Base-by-base conservation (phyloP, 2,888 invertebrate species). In the Xanthia icteritia region DNA sequence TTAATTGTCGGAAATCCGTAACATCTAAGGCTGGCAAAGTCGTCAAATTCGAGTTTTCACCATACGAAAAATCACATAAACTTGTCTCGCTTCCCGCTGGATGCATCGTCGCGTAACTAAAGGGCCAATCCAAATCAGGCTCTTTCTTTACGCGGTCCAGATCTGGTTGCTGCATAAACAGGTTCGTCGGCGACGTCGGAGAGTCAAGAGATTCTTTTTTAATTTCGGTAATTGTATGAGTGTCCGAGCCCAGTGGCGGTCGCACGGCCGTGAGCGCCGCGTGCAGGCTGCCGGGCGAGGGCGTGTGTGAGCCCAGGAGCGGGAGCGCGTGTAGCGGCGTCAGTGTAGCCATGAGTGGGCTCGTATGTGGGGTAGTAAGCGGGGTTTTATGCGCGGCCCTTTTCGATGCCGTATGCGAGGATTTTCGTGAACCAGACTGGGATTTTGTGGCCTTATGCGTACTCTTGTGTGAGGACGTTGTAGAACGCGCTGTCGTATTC, bases 11-110 rank as follows among this genome's bases (percentile, higher is more conserved):
- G 79, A 93, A 95, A 71, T 94, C 94, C 42, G 91, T 89, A 4
- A 92, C 87, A 73, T 95, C 94, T 39, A 94, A 73, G 0, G 89
- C 84, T 0, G 93, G 92, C 23, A 94, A 78, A 61, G 92, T 89
- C 48, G 89, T 88, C 0, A 92, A 86, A 72, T 90, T 92, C 0
- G 94, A 84, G 42, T 91, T 93, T 76, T 95, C 96, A 1, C 94
- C 94, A 72, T 94, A 96, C 0, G 94, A 93, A 80, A 95, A 95
- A 80, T 96, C 95, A 69, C 92, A 93, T 5, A 95, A 79, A 72
- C 94, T 94, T 0, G 92, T 92, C 73, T 93, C 93, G 66, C 89
- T 93, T 6, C 89, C 89, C 1, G 89, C 27, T 31, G 63, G 73
- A 76, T 92, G 93, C 20, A 89, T 90, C 0, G 90, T 71, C 5